phyloP scores from a whole-genome alignment of 2,797 vertebrate species.

The Mionectes olivaceus region DNA sequence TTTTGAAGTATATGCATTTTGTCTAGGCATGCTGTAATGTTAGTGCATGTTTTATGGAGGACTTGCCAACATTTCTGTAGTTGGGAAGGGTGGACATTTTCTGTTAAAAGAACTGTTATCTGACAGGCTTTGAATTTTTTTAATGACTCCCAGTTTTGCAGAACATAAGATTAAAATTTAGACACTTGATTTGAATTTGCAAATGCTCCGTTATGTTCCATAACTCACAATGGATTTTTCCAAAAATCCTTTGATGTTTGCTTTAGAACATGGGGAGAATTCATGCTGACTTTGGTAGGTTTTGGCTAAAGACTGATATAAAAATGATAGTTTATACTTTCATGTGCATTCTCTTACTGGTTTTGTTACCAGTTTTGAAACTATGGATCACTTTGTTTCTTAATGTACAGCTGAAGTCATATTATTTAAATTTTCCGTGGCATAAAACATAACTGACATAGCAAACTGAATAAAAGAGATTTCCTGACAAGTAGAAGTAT shows the following conservation, averaged over 20 bases:
- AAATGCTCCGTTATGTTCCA: not conserved
- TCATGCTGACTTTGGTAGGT: rapidly evolving
- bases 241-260: not conserved
- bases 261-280: not conserved
- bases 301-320: not conserved
- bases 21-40: not conserved
- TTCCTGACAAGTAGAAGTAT: not conserved
- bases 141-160: not conserved
- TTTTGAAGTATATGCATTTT: not conserved
- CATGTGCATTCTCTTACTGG: rapidly evolving
- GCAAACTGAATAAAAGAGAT: not conserved
- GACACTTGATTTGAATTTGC: not conserved
- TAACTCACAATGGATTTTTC: not conserved
- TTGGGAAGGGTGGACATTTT: not conserved
- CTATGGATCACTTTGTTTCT: not conserved
- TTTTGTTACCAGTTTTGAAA: not conserved
- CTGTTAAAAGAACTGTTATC: not conserved
- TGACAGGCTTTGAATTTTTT: not conserved
- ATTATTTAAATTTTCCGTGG: not conserved
- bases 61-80: not conserved
- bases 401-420: not conserved
- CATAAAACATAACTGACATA: not conserved
- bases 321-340: not conserved
- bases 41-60: not conserved
- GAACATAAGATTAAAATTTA: not conserved